Percentiles rank a stretch among this genome's conserved stretches.
These are phyloP conservation scores for Pseudoatta argentina DNA, from an alignment of 1,140 invertebrate species.

Conservation along the genomic window DNA sequence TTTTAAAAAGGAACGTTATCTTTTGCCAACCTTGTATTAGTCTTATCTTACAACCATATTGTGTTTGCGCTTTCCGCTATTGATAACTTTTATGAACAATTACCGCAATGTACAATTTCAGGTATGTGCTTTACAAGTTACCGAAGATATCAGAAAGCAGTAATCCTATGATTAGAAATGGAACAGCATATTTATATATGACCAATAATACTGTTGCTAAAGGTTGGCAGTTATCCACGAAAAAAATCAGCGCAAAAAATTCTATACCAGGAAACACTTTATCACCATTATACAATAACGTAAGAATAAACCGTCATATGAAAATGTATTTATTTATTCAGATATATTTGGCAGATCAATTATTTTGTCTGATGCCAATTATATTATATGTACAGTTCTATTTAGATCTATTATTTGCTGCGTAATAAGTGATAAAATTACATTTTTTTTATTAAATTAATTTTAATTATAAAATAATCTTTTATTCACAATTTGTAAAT, in stretches of 20 bases:
- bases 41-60: not conserved
- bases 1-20: too few relatives aligned
- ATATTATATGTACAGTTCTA: too few relatives aligned
- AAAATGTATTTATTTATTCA: not conserved
- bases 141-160: conserved; percentile 88
- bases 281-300: conserved; percentile 88
- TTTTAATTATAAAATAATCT: not conserved
- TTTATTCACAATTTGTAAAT: too few relatives aligned
- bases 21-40: too few relatives aligned
- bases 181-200: conserved; percentile 91
- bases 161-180: conserved; percentile 88
- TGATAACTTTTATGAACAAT: not conserved
- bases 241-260: conserved; percentile 89
- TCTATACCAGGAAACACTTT: conserved; percentile 93
- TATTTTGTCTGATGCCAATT: not conserved
- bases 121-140: conserved; percentile 95
- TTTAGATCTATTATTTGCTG: not conserved
- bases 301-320: conserved; percentile 69
- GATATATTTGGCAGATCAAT: not conserved
- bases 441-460: not conserved
- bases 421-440: not conserved
- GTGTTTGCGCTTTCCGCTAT: not conserved
- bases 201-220: conserved; percentile 87
- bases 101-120: conserved; percentile 81
- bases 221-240: conserved; percentile 90